A percentile compares a stretch with the other conserved stretches of the same genome.
Conservation (phyloP, 2,888 invertebrate species). For the Cataglyphis cursor region DNA sequence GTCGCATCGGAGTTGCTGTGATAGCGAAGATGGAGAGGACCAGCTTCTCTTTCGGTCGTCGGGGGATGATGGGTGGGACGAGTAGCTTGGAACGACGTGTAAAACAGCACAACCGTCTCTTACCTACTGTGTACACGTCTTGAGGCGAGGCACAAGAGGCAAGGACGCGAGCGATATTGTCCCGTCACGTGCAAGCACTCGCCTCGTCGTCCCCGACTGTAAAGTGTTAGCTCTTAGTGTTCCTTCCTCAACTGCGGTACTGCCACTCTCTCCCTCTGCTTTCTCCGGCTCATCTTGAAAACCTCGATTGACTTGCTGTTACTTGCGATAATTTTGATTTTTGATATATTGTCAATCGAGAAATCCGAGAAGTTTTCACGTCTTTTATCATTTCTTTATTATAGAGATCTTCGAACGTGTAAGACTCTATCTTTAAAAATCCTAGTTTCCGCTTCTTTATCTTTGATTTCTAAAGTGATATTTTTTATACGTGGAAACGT, state of each 20-base stretch:
- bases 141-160: slow-evolving; percentile 41
- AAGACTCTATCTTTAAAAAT: background rate
- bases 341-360: background rate
- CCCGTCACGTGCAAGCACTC: slow-evolving; percentile 85
- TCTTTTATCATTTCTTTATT: background rate
- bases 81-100: background rate
- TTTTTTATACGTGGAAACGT: background rate
- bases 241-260: slow-evolving; percentile 44
- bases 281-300: background rate
- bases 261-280: background rate
- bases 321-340: slow-evolving; percentile 2
- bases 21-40: slow-evolving; percentile 78
- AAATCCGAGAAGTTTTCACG: background rate
- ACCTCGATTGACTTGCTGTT: background rate
- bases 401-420: background rate
- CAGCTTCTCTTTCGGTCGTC: slow-evolving; percentile 56
- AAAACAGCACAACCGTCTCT: slow-evolving; percentile 64
- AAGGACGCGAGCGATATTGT: slow-evolving; percentile 84
- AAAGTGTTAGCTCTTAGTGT: slow-evolving; percentile 73
- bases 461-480: background rate
- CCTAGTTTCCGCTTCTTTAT: background rate
- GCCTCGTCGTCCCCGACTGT: slow-evolving; percentile 71
- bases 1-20: slow-evolving; percentile 79
- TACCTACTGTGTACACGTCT: slow-evolving; percentile 24
- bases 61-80: background rate